These are phyloP conservation scores for Automeris io DNA, from an alignment of 2,888 invertebrate genomes.

Conservation along the genomic window DNA sequence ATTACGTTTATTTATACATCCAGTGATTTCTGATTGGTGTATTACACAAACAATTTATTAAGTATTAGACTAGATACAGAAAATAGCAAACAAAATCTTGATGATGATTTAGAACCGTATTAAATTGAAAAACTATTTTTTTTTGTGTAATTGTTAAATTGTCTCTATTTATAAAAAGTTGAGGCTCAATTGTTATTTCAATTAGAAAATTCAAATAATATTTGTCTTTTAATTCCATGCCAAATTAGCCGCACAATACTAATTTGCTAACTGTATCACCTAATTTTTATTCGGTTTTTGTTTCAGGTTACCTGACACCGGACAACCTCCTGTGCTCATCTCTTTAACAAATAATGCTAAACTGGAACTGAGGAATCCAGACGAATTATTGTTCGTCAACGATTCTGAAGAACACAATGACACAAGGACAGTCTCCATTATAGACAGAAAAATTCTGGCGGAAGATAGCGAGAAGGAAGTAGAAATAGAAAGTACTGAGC, in stretches of 20 bases:
- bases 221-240: background rate
- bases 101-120: too few relatives aligned
- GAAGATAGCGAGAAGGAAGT: constrained; percentile 32
- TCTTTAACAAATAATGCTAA: constrained; percentile 79
- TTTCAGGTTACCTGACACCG: constrained; percentile 80
- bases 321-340: constrained; percentile 77
- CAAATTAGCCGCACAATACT: background rate
- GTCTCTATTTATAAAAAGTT: too few relatives aligned
- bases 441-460: constrained; percentile 41
- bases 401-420: constrained; percentile 64
- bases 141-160: too few relatives aligned
- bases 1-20: too few relatives aligned
- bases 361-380: constrained; percentile 75
- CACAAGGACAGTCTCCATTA: constrained; percentile 55
- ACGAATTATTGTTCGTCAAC: constrained; percentile 69
- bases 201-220: too few relatives aligned
- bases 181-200: too few relatives aligned
- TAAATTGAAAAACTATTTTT: too few relatives aligned
- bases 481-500: constrained; percentile 51
- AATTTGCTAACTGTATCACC: background rate
- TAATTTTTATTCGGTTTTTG: constrained; percentile 14
- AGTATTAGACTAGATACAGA: too few relatives aligned
- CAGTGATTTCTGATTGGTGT: too few relatives aligned
- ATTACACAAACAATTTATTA: too few relatives aligned
- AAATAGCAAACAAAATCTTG: too few relatives aligned